Conservation (phyloP, 1,140 invertebrate genomes). For the Leptinotarsa texana region DNA sequence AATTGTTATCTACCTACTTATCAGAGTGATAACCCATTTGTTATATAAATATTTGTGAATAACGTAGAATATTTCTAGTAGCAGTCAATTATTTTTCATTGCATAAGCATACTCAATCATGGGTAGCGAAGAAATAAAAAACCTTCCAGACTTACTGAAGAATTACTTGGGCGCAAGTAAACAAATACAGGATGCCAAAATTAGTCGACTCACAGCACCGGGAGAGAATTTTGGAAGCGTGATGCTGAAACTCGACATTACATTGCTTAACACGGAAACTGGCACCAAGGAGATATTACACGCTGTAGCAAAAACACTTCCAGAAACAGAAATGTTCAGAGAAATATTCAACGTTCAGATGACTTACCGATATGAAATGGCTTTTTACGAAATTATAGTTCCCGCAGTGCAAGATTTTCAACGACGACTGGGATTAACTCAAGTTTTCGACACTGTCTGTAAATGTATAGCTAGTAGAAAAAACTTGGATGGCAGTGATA, state of each 20-base stretch:
- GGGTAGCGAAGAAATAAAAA: background rate
- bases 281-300: conserved; percentile 52
- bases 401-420: conserved; percentile 58
- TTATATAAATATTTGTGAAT: too few relatives aligned
- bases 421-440: conserved; percentile 52
- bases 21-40: too few relatives aligned
- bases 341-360: conserved; percentile 61
- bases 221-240: conserved; percentile 66
- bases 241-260: conserved; percentile 56
- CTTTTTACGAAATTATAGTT: conserved; percentile 58
- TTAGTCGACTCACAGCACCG: conserved; percentile 56
- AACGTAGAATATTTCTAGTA: too few relatives aligned
- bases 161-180: background rate
- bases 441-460: conserved; percentile 54
- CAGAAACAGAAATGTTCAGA: conserved; percentile 57
- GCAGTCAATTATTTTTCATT: too few relatives aligned
- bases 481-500: conserved; percentile 48
- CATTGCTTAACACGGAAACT: conserved; percentile 33
- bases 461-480: conserved; percentile 59
- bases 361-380: conserved; percentile 61
- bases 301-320: conserved; percentile 59
- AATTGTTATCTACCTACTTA: too few relatives aligned
- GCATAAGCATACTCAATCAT: background rate
- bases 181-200: conserved; percentile 16
- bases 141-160: conserved; percentile 11